phyloP scores from a whole-genome alignment of 2,888 invertebrate species.

The Limenitis camilla region DNA sequence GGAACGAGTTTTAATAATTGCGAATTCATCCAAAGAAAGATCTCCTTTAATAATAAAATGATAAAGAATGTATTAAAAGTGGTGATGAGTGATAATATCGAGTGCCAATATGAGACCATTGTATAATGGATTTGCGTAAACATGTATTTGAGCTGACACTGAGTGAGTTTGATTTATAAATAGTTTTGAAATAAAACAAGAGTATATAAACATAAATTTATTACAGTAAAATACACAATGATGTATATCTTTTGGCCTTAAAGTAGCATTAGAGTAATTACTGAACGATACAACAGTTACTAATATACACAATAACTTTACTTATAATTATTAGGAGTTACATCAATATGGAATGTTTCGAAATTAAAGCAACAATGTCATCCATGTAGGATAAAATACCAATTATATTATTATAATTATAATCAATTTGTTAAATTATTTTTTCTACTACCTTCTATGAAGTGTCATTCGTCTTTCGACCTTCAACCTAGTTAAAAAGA shows the following conservation, averaged over 20 bases:
- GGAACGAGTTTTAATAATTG: too few relatives aligned
- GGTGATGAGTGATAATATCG: too few relatives aligned
- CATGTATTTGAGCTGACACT: too few relatives aligned
- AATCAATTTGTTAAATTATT: neutral
- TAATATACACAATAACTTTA: conserved; percentile 35
- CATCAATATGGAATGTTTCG: conserved; percentile 58
- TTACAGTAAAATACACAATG: conserved; percentile 67
- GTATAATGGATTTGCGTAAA: too few relatives aligned
- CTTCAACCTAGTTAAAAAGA: too few relatives aligned
- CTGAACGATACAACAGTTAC: conserved; percentile 67
- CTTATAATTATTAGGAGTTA: conserved; percentile 40
- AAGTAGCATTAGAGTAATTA: conserved; percentile 66
- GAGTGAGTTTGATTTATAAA: too few relatives aligned
- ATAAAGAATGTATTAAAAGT: too few relatives aligned
- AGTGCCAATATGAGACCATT: too few relatives aligned
- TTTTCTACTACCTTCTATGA: too few relatives aligned
- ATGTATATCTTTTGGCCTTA: conserved; percentile 73
- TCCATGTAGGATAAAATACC: neutral
- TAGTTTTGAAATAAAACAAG: conserved; percentile 34
- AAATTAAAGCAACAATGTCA: conserved; percentile 17
- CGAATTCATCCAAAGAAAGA: too few relatives aligned
- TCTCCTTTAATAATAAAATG: too few relatives aligned
- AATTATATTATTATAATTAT: neutral
- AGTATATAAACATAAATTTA: conserved; percentile 64
- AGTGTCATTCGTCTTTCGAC: too few relatives aligned